Base-by-base conservation (phyloP, 2,888 invertebrate species). In the Heliconius cydno region DNA sequence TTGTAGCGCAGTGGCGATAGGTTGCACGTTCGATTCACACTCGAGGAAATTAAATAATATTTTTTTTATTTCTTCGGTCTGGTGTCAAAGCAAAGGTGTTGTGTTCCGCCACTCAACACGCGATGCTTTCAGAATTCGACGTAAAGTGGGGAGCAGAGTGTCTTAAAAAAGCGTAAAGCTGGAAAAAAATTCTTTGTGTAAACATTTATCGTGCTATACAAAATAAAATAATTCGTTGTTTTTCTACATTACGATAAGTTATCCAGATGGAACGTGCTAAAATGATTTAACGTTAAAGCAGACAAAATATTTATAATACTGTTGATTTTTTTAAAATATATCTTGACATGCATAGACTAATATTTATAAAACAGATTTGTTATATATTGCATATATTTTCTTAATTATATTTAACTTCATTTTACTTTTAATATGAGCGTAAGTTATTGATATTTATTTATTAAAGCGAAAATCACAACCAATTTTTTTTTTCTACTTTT, bases 231-330 rank as follows among this genome's bases (percentile, higher is more conserved):
- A 52, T 41, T 46, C 4, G 72, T 30, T 6, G 12, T 65, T 30
- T 52, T 7, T 7, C 60, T 22, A n/a, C n/a, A 57, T 12, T 72
- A 72, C 3, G 25, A 46, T n/a, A 9, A 13, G 15, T 25, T 70
- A 12, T 13, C 41, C 41, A 41, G 38, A 25, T 25, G 38, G 13
- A 41, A 41, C n/a, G 12, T n/a, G n/a, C 12, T 13, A 68, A 22
- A 10, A 12, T 13, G 2, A 28, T 30, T 30, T 19, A 52, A 19
- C 30, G 34, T 46, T 30, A 19, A 70, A 41, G 3, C 25, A 70
- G 15, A 41, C 15, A 70, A 68, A 70, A 70, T 70, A 25, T 70
- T 68, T 68, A 38, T 68, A 38, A 13, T n/a, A 38, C n/a, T 65
- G 15, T 28, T 65, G 28, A 28, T 65, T 65, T 65, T 30, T 13